phyloP scores from a whole-genome alignment of 2,888 invertebrate species.

The Heteromyza rotundicornis region DNA sequence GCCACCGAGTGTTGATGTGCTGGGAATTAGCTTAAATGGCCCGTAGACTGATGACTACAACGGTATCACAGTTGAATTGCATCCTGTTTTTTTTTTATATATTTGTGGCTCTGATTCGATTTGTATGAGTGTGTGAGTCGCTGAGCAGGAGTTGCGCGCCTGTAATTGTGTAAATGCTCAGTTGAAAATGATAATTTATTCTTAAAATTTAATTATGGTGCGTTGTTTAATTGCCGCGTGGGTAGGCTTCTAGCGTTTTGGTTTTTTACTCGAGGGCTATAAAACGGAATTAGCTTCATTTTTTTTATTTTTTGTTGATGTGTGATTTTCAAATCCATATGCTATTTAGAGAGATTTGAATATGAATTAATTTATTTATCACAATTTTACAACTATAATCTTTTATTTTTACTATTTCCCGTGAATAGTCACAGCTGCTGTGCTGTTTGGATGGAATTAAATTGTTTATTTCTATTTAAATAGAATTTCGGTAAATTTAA shows the following conservation, averaged over 20 bases:
- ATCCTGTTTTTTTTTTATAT: not conserved
- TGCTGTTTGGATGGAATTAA: too few relatives aligned
- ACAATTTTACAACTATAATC: not conserved
- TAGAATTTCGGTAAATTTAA: too few relatives aligned
- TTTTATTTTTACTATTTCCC: too few relatives aligned
- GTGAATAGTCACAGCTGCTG: too few relatives aligned
- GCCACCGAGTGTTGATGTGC: not conserved
- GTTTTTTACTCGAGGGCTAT: too few relatives aligned
- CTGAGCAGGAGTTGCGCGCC: not conserved
- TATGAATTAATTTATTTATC: not conserved
- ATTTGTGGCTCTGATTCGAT: not conserved
- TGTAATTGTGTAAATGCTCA: not conserved
- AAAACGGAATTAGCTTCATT: too few relatives aligned
- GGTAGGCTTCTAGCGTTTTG: too few relatives aligned
- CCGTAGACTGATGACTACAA: not conserved
- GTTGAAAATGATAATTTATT: constrained; percentile 19
- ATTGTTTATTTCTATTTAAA: too few relatives aligned
- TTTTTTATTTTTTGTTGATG: not conserved
- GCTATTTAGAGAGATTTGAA: not conserved
- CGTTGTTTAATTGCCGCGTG: not conserved
- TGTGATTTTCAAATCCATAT: not conserved
- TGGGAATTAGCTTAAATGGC: not conserved
- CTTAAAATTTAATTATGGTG: constrained; percentile 23
- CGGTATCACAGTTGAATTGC: not conserved
- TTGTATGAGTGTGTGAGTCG: not conserved